Base-by-base conservation (phyloP, 2,797 vertebrate genomes). In the Molothrus aeneus region DNA sequence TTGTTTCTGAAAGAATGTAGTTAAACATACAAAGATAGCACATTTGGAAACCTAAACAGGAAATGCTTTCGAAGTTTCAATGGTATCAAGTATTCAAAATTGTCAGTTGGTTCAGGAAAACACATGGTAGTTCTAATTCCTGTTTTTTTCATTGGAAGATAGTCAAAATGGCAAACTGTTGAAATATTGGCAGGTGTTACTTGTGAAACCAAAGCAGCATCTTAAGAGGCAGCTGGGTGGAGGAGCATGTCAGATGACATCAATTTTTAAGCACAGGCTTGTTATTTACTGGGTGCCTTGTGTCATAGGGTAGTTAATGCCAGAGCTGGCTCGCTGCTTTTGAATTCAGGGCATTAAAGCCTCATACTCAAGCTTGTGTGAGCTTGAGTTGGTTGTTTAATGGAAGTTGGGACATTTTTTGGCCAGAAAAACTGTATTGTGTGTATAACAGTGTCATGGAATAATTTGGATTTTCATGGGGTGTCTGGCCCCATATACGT, bases 251-350 rank as follows among this genome's bases (percentile, higher is more conserved):
- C 24, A 72, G 20, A 32, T 34, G 4, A 16, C 9, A 24, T 38
- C 26, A 72, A 0, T 72, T 28, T 34, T 48, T 36, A 51, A 70
- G n/a, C 1, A 7, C 12, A 13, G 36, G 16, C 8, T 86, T 64
- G 20, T 13, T 43, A 22, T 36, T 69, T 53, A 16, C 29, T 64
- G 51, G 6, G 3, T 47, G 19, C 28, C 4, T 88, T 48, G 4
- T 20, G 45, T n/a, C 1, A 1, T 38, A 40, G 14, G 5, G 1
- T 25, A 22, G 36, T n/a, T 79, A 71, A 48, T 1, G 5, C 15
- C 1, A 1, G 22, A 38, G 20, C 48, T 54, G 59, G 29, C 16
- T 43, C 40, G 2, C 34, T 88, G 32, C 32, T 78, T 80, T 50
- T 48, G 38, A 14, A 7, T 81, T 79, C 28, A 14, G 11, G 5